Evolutionary conservation across 2,113 vertebrate species (phyloP), one percentile per base, ranked within the genome.

Genomic region (Promerops cafer): DNA sequence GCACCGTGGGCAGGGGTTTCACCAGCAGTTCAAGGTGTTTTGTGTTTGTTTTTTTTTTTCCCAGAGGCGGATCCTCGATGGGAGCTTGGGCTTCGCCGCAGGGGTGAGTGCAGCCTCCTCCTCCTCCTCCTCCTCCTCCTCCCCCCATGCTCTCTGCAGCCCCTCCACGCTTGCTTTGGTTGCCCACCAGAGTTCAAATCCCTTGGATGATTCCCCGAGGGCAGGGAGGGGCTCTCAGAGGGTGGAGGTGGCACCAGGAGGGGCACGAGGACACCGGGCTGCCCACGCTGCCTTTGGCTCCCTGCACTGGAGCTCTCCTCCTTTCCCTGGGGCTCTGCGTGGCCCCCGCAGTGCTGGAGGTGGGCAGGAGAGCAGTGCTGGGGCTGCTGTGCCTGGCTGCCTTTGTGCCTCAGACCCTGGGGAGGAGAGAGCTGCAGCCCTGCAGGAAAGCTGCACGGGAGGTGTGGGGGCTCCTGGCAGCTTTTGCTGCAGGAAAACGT

Each of bases 21-120:
- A 7, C 13, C 4, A 5, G 19, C 5, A 12, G 1, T 42, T 47
- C 74, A 45, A 22, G 37, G 71, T 20, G n/a, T 13, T 80, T 89
- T 68, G 30, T 94, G 90, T 93, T 66, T 57, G 14, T 50, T 89
- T 91, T 33, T 16, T 88, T 93, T 98, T 39, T 83, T 95, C 40
- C 54, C 97, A 99, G 99, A 99, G 99, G 94, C 98, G 97, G 84
- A 98, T 99, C 89, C 97, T 99, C 53, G 99, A 99, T 97, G 99
- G 99, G 82, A 99, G 99, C 96, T 97, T 99, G 65, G 99, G 99
- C 82, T 99, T 99, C 40, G 99, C 99, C 1, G 99, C 99, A 1
- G 99, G 99, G 99, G 99, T 99, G 86, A 99, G 98, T 98, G 57
- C 59, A 35, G 19, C 84, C 1, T 27, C 70, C 11, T 60, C 11